phyloP scores from a whole-genome alignment of 2,113 vertebrate species.

The Speoplatyrhinus poulsoni region DNA sequence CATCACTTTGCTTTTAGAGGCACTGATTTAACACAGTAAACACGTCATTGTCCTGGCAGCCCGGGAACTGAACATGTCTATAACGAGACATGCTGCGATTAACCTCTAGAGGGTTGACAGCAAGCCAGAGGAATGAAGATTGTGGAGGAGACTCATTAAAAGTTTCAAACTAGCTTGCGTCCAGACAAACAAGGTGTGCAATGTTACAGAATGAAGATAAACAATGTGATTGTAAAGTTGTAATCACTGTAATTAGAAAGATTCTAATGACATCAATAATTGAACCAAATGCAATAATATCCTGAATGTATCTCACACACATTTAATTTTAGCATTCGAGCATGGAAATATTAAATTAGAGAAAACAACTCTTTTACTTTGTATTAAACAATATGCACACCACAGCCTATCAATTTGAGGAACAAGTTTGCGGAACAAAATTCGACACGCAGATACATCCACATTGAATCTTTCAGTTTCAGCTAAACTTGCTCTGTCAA shows the following conservation, averaged over 20 bases:
- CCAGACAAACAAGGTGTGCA: constrained; percentile 23
- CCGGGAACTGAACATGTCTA: constrained; percentile 51
- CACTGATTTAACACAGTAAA: too few relatives aligned
- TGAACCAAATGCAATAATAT: too few relatives aligned
- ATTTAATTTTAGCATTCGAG: background rate
- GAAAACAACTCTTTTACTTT: too few relatives aligned
- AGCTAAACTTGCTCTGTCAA: constrained; percentile 15
- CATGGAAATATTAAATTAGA: background rate
- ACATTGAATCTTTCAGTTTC: background rate
- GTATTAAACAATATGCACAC: too few relatives aligned
- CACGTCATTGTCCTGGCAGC: constrained; percentile 45
- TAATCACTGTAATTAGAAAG: background rate
- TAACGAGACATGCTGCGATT: constrained; percentile 54
- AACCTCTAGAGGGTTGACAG: constrained; percentile 47
- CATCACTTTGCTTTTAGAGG: too few relatives aligned
- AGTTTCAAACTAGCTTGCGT: constrained; percentile 6
- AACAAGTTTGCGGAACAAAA: too few relatives aligned
- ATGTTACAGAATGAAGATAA: background rate
- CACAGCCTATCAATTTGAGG: background rate
- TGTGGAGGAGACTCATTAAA: constrained; percentile 13
- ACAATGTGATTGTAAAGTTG: background rate
- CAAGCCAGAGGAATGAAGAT: constrained; percentile 43
- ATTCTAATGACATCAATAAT: too few relatives aligned
- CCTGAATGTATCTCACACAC: too few relatives aligned
- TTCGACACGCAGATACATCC: background rate